These are phyloP conservation scores for Palythoa grandis DNA, from an alignment of 92 coral and sea anemone species.

Conservation along the genomic window DNA sequence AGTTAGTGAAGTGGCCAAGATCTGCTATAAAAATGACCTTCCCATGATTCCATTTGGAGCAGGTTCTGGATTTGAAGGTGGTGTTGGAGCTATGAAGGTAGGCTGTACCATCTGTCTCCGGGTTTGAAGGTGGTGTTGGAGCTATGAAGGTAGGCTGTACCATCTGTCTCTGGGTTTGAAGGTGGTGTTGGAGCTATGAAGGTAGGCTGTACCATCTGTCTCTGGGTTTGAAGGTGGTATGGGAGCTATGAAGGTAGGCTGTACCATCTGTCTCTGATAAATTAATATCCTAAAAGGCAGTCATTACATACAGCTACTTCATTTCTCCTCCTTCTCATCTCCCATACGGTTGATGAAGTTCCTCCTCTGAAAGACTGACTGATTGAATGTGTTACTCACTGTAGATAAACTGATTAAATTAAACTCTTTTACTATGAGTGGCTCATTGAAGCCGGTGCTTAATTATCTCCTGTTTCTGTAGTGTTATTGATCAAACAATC, in stretches of 20 bases:
- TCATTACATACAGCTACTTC: not conserved
- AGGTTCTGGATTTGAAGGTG: constrained; percentile 98
- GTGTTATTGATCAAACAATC: too few species aligned
- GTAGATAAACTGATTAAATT: too few species aligned
- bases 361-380: too few species aligned
- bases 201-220: constrained; percentile 57
- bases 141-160: constrained; percentile 77
- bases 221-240: constrained; percentile 99
- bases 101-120: constrained; percentile 55
- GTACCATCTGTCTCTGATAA: not conserved
- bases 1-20: constrained; percentile 87
- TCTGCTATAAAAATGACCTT: constrained; percentile 73
- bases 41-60: constrained; percentile 96
- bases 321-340: not conserved
- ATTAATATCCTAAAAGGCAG: too few species aligned
- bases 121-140: constrained; percentile 96
- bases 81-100: constrained; percentile 93
- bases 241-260: constrained; percentile 84
- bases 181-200: constrained; percentile 94
- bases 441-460: too few species aligned
- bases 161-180: constrained; percentile 86
- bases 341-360: too few species aligned
- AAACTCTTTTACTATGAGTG: too few species aligned
- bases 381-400: too few species aligned
- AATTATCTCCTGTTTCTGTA: too few species aligned